phyloP scores from a whole-genome alignment of 2,113 vertebrate species.

The Hypomesus transpacificus region DNA sequence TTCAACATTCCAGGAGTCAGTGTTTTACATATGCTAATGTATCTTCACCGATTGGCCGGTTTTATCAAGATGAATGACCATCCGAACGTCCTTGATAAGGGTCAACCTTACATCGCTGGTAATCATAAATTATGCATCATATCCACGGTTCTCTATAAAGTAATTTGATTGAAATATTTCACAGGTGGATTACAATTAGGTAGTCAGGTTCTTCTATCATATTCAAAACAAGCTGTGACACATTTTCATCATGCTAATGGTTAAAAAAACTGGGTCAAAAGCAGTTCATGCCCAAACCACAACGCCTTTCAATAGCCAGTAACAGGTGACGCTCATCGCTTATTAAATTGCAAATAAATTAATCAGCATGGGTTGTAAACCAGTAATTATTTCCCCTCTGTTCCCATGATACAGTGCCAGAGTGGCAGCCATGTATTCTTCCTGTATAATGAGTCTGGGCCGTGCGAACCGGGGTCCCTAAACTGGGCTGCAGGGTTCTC shows the following conservation, averaged over 20 bases:
- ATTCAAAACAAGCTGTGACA: neutral
- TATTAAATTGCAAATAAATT: slow-evolving; percentile 5
- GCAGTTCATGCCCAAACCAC: neutral
- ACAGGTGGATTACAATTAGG: neutral
- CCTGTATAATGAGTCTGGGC: neutral
- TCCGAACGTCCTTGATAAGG: slow-evolving; percentile 60
- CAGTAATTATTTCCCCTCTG: neutral
- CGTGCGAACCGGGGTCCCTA: neutral
- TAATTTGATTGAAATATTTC: neutral
- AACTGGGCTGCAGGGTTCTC: neutral
- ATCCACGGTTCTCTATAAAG: neutral
- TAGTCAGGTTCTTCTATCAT: neutral
- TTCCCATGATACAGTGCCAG: neutral
- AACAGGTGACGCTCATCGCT: neutral
- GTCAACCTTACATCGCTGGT: slow-evolving; percentile 45
- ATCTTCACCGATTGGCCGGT: slow-evolving; percentile 52
- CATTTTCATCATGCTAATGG: neutral
- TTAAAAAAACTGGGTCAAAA: neutral
- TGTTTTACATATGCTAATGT: slow-evolving; percentile 55
- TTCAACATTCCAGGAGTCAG: slow-evolving; percentile 34
- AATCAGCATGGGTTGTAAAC: slow-evolving; percentile 3
- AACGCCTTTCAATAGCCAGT: neutral
- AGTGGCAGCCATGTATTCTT: slow-evolving; percentile 1
- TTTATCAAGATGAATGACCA: slow-evolving; percentile 55
- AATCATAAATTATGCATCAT: neutral